Percentiles rank a stretch among this genome's conserved stretches.
phyloP scores from a whole-genome alignment of 2,797 vertebrate genomes.

The Cheirogaleus major region DNA sequence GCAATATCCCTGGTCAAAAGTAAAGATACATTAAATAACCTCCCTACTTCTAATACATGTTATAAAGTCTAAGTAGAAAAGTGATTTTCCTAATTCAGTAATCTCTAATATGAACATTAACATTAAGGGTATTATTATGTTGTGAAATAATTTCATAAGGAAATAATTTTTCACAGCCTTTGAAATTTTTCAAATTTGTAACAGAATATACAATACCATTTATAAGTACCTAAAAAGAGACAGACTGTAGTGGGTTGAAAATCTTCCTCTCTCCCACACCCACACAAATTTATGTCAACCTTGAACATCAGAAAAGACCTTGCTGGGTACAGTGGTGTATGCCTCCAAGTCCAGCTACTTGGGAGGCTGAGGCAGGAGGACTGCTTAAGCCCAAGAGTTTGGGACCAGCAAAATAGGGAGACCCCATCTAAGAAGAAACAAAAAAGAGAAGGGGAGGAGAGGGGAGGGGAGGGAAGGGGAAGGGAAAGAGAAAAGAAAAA shows the following conservation, averaged over 20 bases:
- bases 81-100: not conserved
- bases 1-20: not conserved
- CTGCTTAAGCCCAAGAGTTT: no score
- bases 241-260: not conserved
- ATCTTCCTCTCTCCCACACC: not conserved
- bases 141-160: not conserved
- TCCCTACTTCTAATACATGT: not conserved
- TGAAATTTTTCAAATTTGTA: not conserved
- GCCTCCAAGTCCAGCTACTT: no score
- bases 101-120: not conserved
- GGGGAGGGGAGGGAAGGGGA: no score
- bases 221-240: not conserved
- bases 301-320: not conserved
- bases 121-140: not conserved
- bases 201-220: not conserved
- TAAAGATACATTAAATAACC: not conserved
- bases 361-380: no score
- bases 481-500: not conserved
- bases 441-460: no score
- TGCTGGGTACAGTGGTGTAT: no score
- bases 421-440: no score
- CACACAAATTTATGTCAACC: not conserved
- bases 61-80: slow-evolving; percentile 5
- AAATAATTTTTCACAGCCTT: not conserved
- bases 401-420: no score